Base-by-base conservation (phyloP, 2,797 vertebrate species). In the Mormyrus proboscirostris region DNA sequence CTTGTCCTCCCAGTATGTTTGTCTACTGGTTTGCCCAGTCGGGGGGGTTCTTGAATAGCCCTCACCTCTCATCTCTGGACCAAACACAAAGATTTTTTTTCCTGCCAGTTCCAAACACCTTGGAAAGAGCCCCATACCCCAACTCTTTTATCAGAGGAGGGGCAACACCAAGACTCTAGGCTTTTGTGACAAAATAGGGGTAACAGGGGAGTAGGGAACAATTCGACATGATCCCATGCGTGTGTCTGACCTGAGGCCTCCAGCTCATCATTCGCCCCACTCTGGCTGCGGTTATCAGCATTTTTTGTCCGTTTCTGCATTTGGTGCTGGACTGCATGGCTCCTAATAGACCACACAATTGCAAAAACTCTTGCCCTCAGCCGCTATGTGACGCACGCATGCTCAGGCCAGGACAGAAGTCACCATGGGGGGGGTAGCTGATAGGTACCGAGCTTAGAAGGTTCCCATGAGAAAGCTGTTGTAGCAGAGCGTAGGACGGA, bases 401-500 rank as follows among this genome's bases (percentile, higher is more conserved):
- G 0, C 19, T 44, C 57, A 25, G 38, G 55, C n/a, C 12, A 41
- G 88, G 91, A 82, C 83, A 90, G 91, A 88, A 69, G 90, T 25
- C 79, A 44, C 82, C 62, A 82, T 55, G 89, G 51, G 88, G 62
- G 86, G 90, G 73, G 88, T 69, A 88, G 57, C 88, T 51, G 38
- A 93, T 91, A 95, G 94, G 95, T 94, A 94, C 94, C 95, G 93
- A 95, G 94, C 95, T 94, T 89, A 95, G 90, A 79, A 92, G 53
- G 93, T 96, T 96, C 96, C 93, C 96, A 96, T 93, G 95, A 95
- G 95, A 96, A 96, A 93, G 91, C 93, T 93, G 90, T 90, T 91
- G 88, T 92, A 38, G 87, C 91, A 90, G 90, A 90, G 90, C 89
- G 92, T 73, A 82, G 90, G 93, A 94, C 95, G 95, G 95, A 96